Percentiles rank a stretch among this genome's conserved stretches.
Evolutionary conservation across 2,113 vertebrate species (phyloP).

Genomic region (Triplophysa siluroides): DNA sequence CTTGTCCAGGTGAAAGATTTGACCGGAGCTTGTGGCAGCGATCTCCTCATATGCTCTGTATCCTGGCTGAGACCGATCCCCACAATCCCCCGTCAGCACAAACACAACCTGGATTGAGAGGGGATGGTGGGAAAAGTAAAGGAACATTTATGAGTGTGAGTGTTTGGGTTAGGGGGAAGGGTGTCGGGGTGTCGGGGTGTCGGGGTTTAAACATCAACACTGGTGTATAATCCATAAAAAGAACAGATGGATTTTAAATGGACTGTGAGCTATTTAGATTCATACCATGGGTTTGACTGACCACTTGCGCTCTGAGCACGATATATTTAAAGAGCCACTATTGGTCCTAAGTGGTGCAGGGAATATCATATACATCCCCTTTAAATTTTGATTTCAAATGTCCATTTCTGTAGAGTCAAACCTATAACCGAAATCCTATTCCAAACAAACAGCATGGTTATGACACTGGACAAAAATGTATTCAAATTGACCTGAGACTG

Average conservation of each 20-base stretch:
- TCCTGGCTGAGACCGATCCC: slow-evolving; percentile 88
- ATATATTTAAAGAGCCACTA: not conserved
- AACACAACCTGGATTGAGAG: slow-evolving; percentile 83
- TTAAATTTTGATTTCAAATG: no score
- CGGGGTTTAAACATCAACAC: not conserved
- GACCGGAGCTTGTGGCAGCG: slow-evolving; percentile 87
- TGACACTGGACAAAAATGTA: no score
- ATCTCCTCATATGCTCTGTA: slow-evolving; percentile 91
- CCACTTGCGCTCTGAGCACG: not conserved
- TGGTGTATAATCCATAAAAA: not conserved
- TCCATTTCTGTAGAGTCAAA: no score
- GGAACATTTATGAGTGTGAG: not conserved
- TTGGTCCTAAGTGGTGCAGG: no score
- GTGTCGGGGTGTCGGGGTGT: slow-evolving; percentile 21
- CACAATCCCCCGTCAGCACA: slow-evolving; percentile 92
- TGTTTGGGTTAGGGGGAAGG: slow-evolving; percentile 2
- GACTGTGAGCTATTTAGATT: slow-evolving; percentile 6
- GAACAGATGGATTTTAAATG: slow-evolving; percentile 27
- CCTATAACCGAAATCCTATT: no score
- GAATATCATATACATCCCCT: no score
- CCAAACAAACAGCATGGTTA: no score
- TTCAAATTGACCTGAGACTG: not conserved
- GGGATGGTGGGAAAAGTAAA: not conserved
- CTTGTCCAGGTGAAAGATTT: slow-evolving; percentile 95
- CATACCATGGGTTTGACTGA: not conserved